These are phyloP conservation scores for Metacarcinus magister DNA, from an alignment of 2,888 invertebrate species.

Conservation along the genomic window DNA sequence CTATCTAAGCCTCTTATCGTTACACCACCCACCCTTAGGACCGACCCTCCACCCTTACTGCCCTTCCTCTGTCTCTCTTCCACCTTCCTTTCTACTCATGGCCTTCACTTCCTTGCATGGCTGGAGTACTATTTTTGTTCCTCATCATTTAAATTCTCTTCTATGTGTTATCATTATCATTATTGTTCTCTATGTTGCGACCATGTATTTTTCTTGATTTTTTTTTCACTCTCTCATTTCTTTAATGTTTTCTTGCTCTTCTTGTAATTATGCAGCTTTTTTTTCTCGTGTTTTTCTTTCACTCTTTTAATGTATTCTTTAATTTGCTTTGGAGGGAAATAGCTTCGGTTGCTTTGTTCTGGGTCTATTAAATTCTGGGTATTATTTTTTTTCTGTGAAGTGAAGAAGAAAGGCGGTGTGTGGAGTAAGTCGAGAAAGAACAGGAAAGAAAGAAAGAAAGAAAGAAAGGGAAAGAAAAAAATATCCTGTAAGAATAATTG, in stretches of 20 bases:
- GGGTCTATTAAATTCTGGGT: background rate
- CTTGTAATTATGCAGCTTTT: background rate
- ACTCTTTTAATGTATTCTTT: background rate
- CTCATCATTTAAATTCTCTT: too few relatives aligned
- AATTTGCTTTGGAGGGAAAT: background rate
- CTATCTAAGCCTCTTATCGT: slow-evolving; percentile 17
- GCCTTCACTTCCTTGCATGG: too few relatives aligned
- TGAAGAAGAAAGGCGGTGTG: background rate
- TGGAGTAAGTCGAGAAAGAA: background rate
- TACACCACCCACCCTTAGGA: background rate
- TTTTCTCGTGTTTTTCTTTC: background rate
- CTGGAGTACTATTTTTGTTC: too few relatives aligned
- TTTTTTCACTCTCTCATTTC: background rate
- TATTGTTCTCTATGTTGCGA: too few relatives aligned
- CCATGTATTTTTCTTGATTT: background rate
- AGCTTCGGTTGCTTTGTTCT: background rate
- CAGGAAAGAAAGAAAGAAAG: background rate
- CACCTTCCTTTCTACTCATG: background rate
- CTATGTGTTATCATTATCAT: too few relatives aligned
- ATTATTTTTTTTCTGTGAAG: background rate
- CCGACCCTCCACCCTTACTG: background rate
- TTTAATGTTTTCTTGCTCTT: background rate
- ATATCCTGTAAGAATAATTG: background rate
- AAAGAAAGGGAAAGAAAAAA: background rate
- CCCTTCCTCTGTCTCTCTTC: background rate